Conservation (phyloP, 2,888 invertebrate genomes). For the Watsonalla cultraria region DNA sequence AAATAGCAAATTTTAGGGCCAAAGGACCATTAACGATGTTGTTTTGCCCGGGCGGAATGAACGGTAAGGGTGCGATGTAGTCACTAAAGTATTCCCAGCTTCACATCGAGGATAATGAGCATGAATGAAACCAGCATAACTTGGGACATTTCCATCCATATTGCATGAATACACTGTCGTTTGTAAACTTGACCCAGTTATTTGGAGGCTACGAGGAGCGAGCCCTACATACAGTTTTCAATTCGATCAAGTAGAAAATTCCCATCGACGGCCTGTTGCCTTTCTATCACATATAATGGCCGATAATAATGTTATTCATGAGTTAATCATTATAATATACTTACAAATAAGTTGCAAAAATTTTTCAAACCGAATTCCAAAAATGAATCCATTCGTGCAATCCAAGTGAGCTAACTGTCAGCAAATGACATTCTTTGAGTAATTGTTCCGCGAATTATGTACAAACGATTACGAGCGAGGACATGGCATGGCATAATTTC, state of each 20-base stretch:
- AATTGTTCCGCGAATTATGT: slow-evolving; percentile 20
- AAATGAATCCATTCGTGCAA: background rate
- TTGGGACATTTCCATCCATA: background rate
- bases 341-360: background rate
- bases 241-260: slow-evolving; percentile 33
- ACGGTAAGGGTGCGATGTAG: slow-evolving; percentile 30
- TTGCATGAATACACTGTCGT: slow-evolving; percentile 7
- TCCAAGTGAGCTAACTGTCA: slow-evolving; percentile 1
- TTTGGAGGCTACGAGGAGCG: slow-evolving; percentile 29
- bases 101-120: slow-evolving; percentile 26
- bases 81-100: slow-evolving; percentile 29
- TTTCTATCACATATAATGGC: slow-evolving; percentile 6
- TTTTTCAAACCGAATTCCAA: slow-evolving; percentile 6
- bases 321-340: background rate
- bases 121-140: background rate
- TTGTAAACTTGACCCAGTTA: slow-evolving; percentile 43
- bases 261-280: slow-evolving; percentile 18
- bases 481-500: slow-evolving; percentile 31
- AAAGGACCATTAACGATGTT: slow-evolving; percentile 29
- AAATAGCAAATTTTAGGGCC: slow-evolving; percentile 37
- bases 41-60: slow-evolving; percentile 27
- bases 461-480: slow-evolving; percentile 17
- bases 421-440: slow-evolving; percentile 8
- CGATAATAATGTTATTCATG: background rate
- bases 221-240: slow-evolving; percentile 42